Base-by-base conservation (phyloP, 1,140 invertebrate genomes). In the Fragariocoptes setiger region DNA sequence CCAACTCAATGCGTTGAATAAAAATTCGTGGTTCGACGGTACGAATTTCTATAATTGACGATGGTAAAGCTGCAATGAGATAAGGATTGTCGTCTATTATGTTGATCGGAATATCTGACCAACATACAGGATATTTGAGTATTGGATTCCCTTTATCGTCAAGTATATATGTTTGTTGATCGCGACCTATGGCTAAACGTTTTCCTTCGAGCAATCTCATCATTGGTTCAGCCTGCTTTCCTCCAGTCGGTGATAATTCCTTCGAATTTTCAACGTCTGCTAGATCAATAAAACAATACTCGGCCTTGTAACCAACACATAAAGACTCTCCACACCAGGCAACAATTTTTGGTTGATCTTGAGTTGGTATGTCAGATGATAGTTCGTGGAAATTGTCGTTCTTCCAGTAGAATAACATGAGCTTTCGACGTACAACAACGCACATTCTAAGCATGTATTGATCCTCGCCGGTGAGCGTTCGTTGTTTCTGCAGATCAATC, bases 351-450 rank as follows among this genome's bases (percentile, higher is more conserved):
- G 82, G 80, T 36, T 75, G 66, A 58, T 92, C 83, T 37, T 68
- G 67, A 20, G 90, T 60, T 21, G 65, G 69, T 19, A 90, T 66
- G 52, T 76, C 72, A 49, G 70, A 62, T 25, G 43, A 40, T 37
- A 80, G 63, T 39, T 75, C 66, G 39, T 70, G 63, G 55, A 90
- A 83, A 45, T 70, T 65, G 53, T 72, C 65, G 48, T 76, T 73
- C 52, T 85, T 86, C 66, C 77, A 86, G 55, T 74, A 78, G 57
- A 74, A 90, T 3, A 90, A 57, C 52, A 83, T 74, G 8, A 92
- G 56, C 58, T 76, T 76, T 50, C 75, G 64, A 56, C 75, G 76
- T 0, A 86, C 77, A 21, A 70, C 77, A 16, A 88, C 79, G 56
- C 79, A 85, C 38, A 94, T 57, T 38, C 76, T 62, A 3, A 88